Evolutionary conservation across 2,113 vertebrate genomes (phyloP).

Genomic region (Vimba vimba): DNA sequence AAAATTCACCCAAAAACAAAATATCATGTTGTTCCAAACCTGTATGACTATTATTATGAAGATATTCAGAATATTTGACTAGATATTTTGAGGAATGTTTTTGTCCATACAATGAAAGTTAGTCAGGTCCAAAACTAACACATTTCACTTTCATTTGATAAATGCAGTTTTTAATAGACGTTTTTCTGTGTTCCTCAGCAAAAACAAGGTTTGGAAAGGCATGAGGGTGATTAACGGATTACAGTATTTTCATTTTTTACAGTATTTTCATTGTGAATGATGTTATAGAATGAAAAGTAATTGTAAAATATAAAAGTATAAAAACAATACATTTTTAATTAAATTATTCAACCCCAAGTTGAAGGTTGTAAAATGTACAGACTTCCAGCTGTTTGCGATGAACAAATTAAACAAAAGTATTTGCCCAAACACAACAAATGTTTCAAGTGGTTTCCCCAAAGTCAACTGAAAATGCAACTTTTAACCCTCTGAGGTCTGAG

Average conservation of each 20-base stretch:
- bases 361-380: too few relatives aligned
- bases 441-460: too few relatives aligned
- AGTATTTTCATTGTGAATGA: too few relatives aligned
- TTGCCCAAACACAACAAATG: too few relatives aligned
- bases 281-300: too few relatives aligned
- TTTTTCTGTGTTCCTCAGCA: background rate
- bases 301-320: too few relatives aligned
- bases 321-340: too few relatives aligned
- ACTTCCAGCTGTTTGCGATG: too few relatives aligned
- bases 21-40: background rate
- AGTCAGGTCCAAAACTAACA: background rate
- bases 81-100: background rate
- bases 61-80: background rate
- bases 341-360: too few relatives aligned
- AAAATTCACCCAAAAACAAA: background rate
- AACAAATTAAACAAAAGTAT: too few relatives aligned
- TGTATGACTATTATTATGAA: background rate
- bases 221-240: background rate
- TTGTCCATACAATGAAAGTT: background rate
- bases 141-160: background rate
- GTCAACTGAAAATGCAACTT: too few relatives aligned
- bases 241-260: background rate
- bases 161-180: background rate
- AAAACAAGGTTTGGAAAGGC: background rate
- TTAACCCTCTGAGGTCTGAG: too few relatives aligned